Base-by-base conservation (phyloP, 2,888 invertebrate genomes). In the Therioaphis trifolii region DNA sequence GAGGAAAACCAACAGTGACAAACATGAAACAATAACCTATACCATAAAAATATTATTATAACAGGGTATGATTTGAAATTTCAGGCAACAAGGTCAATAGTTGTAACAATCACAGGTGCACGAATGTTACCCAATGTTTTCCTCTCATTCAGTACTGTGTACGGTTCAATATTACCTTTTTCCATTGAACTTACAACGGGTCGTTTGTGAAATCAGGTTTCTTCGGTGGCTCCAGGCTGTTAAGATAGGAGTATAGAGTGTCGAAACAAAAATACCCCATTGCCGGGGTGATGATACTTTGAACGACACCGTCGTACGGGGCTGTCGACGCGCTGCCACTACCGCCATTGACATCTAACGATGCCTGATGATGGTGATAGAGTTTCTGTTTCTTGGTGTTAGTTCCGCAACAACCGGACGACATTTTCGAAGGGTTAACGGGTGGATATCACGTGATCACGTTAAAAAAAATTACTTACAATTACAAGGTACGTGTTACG, bases 261-360 rank as follows among this genome's bases (percentile, higher is more conserved):
- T 99, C 99, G 91, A 99, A 99, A 92, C 99, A 99, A 91, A 95
- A 99, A 91, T 95, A 96, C 89, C 97, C 97, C 99, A 99, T 99
- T 89, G 98, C 98, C 86, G 95, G 94, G 89, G 94, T 93, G 87
- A 95, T 96, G 87, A 97, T 94, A 88, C 90, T 89, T 82, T 90
- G 90, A 63, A 77, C 29, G 9, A 68, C 61, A 66, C 85, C 84
- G 27, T 85, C 84, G n/a, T 68, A 76, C 24, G 80, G 77, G 72
- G 84, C 85, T 52, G 84, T 85, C 2, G 85, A 85, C 0, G 80
- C 68, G 14, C 82, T 82, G 3, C 82, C 82, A 0, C 82, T 74
- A 35, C 82, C 82, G 5, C 74, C 84, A 2, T 78, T 84, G 14
- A 78, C 79, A 21, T 72, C 77, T n/a, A 55, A 79, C 9, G 72